Evolutionary conservation across 1,140 invertebrate genomes (phyloP).

Genomic region (Nasonia vitripennis): DNA sequence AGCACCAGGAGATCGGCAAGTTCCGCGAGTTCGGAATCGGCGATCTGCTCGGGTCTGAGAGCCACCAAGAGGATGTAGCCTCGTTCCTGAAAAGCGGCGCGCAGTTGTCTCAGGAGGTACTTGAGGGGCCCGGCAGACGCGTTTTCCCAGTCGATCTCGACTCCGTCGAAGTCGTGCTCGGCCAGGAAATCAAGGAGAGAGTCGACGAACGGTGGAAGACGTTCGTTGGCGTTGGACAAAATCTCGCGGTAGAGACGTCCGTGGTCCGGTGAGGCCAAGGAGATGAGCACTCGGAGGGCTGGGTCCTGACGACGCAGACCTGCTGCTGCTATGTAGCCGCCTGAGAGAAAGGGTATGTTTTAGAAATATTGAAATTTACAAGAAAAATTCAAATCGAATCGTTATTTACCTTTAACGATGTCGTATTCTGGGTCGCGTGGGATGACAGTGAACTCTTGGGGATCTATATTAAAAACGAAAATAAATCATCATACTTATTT

Average conservation of each 20-base stretch:
- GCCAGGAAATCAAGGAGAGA: slow-evolving; percentile 76
- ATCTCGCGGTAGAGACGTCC: slow-evolving; percentile 68
- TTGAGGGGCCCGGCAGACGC: slow-evolving; percentile 54
- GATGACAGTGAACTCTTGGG: slow-evolving; percentile 77
- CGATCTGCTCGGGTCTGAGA: slow-evolving; percentile 59
- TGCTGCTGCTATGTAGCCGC: slow-evolving; percentile 76
- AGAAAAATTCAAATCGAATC: neutral
- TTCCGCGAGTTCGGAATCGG: slow-evolving; percentile 60
- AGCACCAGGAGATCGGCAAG: slow-evolving; percentile 66
- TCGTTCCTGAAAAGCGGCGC: slow-evolving; percentile 50
- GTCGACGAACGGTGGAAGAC: slow-evolving; percentile 70
- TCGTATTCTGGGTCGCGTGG: slow-evolving; percentile 77
- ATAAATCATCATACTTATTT: neutral
- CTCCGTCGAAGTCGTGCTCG: slow-evolving; percentile 78
- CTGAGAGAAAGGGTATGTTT: slow-evolving; percentile 60
- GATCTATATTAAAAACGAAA: slow-evolving; percentile 74
- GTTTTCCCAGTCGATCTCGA: slow-evolving; percentile 80
- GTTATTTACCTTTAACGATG: slow-evolving; percentile 72
- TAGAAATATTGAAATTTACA: too few species aligned
- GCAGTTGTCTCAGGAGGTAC: slow-evolving; percentile 55
- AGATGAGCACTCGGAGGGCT: slow-evolving; percentile 73
- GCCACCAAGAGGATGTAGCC: slow-evolving; percentile 62
- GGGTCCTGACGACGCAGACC: slow-evolving; percentile 76
- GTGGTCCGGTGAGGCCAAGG: slow-evolving; percentile 60
- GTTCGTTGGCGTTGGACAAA: slow-evolving; percentile 53